Percentiles rank a stretch among this genome's conserved stretches.
Conservation (phyloP, 2,888 invertebrate species). For the Empis livida region DNA sequence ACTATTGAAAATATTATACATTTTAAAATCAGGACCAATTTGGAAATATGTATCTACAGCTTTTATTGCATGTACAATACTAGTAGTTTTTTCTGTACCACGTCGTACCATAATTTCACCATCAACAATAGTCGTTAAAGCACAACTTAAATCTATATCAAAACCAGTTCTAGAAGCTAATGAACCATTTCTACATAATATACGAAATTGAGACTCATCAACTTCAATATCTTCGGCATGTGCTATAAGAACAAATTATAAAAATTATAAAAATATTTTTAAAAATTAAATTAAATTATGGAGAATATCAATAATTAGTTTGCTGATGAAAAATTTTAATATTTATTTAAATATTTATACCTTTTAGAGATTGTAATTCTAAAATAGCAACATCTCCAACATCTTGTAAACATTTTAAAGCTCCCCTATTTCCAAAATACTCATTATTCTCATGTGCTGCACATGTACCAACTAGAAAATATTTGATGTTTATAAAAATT, state of each 20-base stretch:
- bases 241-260: conserved; percentile 19
- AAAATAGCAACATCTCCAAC: conserved; percentile 47
- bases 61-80: conserved; percentile 16
- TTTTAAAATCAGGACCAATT: conserved; percentile 36
- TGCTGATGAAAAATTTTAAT: neutral
- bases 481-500: neutral
- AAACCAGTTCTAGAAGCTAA: conserved; percentile 40
- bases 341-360: conserved; percentile 21
- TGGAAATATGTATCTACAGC: conserved; percentile 15
- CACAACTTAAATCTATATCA: conserved; percentile 40
- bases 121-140: conserved; percentile 45
- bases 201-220: conserved; percentile 36
- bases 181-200: conserved; percentile 48
- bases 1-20: conserved; percentile 46
- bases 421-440: conserved; percentile 48
- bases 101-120: conserved; percentile 46
- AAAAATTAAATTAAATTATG: too few relatives aligned
- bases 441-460: conserved; percentile 39
- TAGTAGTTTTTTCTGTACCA: conserved; percentile 19
- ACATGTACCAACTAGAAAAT: conserved; percentile 31
- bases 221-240: conserved; percentile 28
- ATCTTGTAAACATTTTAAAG: conserved; percentile 43
- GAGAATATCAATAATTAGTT: too few relatives aligned
- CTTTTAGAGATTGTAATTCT: conserved; percentile 37
- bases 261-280: neutral